Evolutionary conservation across 2,797 vertebrate genomes (phyloP), one percentile per base, ranked within the genome.

Genomic region (Manis crassicaudata): DNA sequence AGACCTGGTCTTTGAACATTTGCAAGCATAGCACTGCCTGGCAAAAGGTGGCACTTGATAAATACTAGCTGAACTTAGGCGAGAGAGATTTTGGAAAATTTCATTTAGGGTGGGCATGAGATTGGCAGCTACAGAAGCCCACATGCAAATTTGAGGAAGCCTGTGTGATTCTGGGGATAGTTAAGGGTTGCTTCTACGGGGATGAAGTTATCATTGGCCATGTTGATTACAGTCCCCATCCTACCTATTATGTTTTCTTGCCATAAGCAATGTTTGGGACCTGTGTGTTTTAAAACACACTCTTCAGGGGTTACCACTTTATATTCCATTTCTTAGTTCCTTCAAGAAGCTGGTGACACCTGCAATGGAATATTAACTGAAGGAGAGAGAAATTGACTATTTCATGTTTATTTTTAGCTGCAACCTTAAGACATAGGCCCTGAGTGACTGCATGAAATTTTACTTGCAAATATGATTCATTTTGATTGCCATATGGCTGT

Each of bases 401-500:
- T 52, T 65, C 14, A 1, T 52, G 5, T 92, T 91, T 95, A 63
- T 91, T 96, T 96, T 94, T 81, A 95, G 80, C 52, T 84, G 37
- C 95, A 96, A 96, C 7, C 52, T 80, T 7, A 88, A 87, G 82
- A 94, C 62, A 84, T 3, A 88, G 88, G 14, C 14, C 40, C 14
- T 54, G 52, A 92, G 54, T 0, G 0, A 96, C 14, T 81, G 46
- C 25, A 65, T 73, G 70, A 72, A 76, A 90, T 95, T 93, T 92
- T 91, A 84, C 84, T 96, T 94, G 72, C 65, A 91, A 93, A 68
- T 46, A 88, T 75, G 75, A 80, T 96, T 91, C 21, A 35, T 92
- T 88, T 96, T 95, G 91, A 77, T 88, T 56, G 86, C 72, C 93
- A 90, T 94, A 73, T 95, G 92, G 79, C 75, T 91, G 1, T 76